Evolutionary conservation across 2,113 vertebrate genomes (phyloP).

Genomic region (Cervus canadensis): DNA sequence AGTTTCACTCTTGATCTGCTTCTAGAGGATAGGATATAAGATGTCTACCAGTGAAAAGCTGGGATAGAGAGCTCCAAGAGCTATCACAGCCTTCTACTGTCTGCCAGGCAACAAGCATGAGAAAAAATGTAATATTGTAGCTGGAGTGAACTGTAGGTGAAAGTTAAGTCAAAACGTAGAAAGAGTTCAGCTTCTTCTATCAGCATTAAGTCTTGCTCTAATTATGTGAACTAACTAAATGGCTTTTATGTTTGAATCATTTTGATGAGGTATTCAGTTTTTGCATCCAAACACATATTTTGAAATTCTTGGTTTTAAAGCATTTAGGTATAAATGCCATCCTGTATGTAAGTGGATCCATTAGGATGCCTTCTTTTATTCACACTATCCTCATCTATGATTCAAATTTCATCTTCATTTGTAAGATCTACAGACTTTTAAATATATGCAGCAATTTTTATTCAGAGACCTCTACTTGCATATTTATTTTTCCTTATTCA

Average conservation of each 20-base stretch:
- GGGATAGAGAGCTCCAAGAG: not conserved
- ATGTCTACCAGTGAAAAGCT: not conserved
- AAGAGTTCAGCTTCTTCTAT: not conserved
- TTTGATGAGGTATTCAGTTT: not conserved
- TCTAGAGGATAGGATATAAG: not conserved
- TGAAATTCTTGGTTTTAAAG: not conserved
- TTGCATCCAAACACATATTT: not conserved
- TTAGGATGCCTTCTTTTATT: not conserved
- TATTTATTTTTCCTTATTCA: not conserved
- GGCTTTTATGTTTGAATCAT: not conserved
- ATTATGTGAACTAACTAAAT: not conserved
- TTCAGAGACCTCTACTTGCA: not conserved
- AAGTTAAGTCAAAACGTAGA: not conserved
- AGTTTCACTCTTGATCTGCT: not conserved
- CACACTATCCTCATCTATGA: not conserved
- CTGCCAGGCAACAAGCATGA: not conserved
- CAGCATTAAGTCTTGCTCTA: not conserved
- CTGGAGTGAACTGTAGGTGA: not conserved
- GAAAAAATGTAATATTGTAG: not conserved
- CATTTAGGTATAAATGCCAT: not conserved
- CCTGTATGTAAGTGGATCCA: not conserved
- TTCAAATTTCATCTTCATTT: not conserved
- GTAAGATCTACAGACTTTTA: not conserved
- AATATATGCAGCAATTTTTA: not conserved
- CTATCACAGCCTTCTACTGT: not conserved